Base-by-base conservation (phyloP, 1,140 invertebrate species). In the Drosophila bifasciata region DNA sequence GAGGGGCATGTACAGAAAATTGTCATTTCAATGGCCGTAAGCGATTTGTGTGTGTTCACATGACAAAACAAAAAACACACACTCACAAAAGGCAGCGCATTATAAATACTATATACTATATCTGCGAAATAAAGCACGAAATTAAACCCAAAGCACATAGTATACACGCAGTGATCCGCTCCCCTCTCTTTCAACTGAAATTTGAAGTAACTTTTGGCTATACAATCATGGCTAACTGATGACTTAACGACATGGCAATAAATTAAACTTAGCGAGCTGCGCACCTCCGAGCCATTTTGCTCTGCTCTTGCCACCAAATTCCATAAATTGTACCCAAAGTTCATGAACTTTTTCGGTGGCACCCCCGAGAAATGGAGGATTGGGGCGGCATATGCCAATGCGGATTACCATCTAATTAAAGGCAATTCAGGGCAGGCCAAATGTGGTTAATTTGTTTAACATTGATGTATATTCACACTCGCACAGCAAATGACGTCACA, bases 221-320 rank as follows among this genome's bases (percentile, higher is more conserved):
- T 36, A 13, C 32, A 13, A 13, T 36, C 46, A 19, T 21, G 13
- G 19, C 21, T 73, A 57, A 79, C 64, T 64, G 53, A 69, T 64
- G 77, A n/a, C 56, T 72, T 76, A 70, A 66, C 62, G 55, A 58
- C 62, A 68, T 68, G 61, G 21, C 61, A 40, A 73, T 83, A 77
- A 81, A 81, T 73, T 61, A 60, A 19, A 11, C 28, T 46, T 3
- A 32, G 23, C 28, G 11, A 15, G 8, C 21, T 36, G n/a, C 45
- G 13, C 32, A 36, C 9, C 32, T 36, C 7, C 32, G n/a, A n/a
- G n/a, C n/a, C 9, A 32, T 7, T 25, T 19, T 13, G 7, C 8
- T 1, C 25, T 45, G 8, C 13, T 50, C 8, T 15, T 36, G 13
- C 11, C 5, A 64, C 36, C 36, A 43, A 41, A 32, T 64, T 19